Evolutionary conservation across 2,888 invertebrate genomes (phyloP).

Genomic region (Orchestes rusci): DNA sequence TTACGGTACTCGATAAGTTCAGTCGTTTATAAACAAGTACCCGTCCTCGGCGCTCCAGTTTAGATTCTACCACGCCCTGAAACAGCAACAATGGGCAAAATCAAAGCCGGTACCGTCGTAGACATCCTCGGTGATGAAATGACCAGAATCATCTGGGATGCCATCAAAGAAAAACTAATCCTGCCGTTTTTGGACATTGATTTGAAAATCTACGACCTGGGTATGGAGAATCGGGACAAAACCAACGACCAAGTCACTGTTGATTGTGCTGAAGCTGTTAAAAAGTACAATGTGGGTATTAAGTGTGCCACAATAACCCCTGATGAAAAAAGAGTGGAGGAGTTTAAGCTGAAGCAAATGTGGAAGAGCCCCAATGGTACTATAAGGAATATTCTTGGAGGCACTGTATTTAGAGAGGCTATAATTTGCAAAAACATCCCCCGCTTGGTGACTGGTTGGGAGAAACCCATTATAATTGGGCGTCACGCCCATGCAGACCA

Average conservation of each 20-base stretch:
- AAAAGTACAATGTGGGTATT: constrained; percentile 96
- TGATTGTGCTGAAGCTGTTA: constrained; percentile 93
- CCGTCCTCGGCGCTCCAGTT: no score
- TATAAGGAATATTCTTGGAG: constrained; percentile 80
- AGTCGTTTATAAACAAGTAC: no score
- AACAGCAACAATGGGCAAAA: constrained; percentile 62
- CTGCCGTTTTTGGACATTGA: constrained; percentile 94
- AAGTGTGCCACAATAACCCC: constrained; percentile 99
- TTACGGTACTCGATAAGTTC: no score
- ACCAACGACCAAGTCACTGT: constrained; percentile 94
- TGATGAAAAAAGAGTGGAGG: constrained; percentile 91
- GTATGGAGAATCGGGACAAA: constrained; percentile 89
- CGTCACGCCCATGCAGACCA: constrained; percentile 98
- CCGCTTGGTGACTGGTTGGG: constrained; percentile 90
- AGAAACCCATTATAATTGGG: constrained; percentile 94
- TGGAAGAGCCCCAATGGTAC: constrained; percentile 89
- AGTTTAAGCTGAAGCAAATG: constrained; percentile 78
- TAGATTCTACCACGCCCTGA: no score
- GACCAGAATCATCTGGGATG: constrained; percentile 97
- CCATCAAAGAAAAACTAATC: constrained; percentile 95
- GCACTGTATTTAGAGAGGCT: constrained; percentile 74
- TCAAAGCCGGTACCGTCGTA: constrained; percentile 80
- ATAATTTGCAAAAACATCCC: constrained; percentile 93
- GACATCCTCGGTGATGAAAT: constrained; percentile 94
- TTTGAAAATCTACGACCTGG: constrained; percentile 87